Percentiles rank a stretch among this genome's conserved stretches.
Evolutionary conservation across 2,113 vertebrate genomes (phyloP).

Genomic region (Aplodontia rufa): DNA sequence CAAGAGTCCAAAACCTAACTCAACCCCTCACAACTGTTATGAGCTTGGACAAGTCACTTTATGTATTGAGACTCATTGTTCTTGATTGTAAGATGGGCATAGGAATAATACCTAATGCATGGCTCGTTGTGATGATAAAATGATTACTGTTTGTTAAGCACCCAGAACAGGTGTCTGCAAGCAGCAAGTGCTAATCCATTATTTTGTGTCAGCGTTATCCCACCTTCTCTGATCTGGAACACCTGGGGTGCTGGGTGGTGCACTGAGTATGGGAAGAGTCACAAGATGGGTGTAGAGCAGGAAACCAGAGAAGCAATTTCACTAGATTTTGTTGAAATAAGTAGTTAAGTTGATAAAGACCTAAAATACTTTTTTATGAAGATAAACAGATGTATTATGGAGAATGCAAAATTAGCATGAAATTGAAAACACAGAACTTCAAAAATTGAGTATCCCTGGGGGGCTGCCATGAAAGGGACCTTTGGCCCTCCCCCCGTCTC

Average conservation of each 20-base stretch:
- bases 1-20: not conserved
- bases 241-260: not conserved
- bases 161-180: not conserved
- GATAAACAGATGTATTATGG: not conserved
- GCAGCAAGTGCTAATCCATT: too few species aligned
- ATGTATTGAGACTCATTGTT: not conserved
- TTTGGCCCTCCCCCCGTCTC: rapidly evolving
- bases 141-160: not conserved
- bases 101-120: not conserved
- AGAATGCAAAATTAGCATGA: not conserved
- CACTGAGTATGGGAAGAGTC: not conserved
- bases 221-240: not conserved
- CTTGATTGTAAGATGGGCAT: not conserved
- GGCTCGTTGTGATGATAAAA: not conserved
- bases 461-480: not conserved
- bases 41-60: not conserved
- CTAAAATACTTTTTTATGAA: not conserved
- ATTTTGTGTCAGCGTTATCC: not conserved
- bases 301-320: not conserved
- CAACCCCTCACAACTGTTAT: not conserved
- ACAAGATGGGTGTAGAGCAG: not conserved
- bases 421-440: not conserved
- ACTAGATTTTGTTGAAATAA: not conserved
- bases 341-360: not conserved
- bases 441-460: not conserved